Evolutionary conservation across 2,888 invertebrate species (phyloP).

Genomic region (Drosophila phalerata): DNA sequence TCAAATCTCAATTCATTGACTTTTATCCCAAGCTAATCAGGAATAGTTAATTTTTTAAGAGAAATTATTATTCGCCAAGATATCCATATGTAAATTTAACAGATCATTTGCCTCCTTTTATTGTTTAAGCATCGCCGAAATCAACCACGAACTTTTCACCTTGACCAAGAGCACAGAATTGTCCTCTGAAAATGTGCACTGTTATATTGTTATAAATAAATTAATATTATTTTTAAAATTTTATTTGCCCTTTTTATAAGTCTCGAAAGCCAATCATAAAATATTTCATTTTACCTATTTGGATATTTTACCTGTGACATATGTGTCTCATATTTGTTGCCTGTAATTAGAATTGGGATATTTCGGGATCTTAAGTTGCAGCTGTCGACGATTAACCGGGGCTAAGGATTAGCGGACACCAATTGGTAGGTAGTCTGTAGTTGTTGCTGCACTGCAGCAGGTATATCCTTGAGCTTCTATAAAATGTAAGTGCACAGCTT

Average conservation of each 20-base stretch:
- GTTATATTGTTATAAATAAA: conserved; percentile 13
- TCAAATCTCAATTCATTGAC: background rate
- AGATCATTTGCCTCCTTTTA: background rate
- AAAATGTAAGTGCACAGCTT: conserved; percentile 26
- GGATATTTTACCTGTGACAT: conserved; percentile 32
- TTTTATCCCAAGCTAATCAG: background rate
- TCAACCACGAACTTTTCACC: background rate
- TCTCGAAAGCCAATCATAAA: conserved; percentile 1
- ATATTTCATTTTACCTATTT: background rate
- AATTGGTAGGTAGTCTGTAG: conserved; percentile 60
- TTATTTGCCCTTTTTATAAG: background rate
- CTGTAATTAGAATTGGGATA: conserved; percentile 24
- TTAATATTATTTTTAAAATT: background rate
- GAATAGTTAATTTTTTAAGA: background rate
- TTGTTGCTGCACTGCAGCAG: conserved; percentile 25
- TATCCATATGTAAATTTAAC: background rate
- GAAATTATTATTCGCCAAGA: background rate
- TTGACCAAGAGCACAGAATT: conserved; percentile 5
- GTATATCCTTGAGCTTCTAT: conserved; percentile 48
- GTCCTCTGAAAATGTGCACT: background rate
- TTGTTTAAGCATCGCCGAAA: background rate
- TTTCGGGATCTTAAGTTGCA: conserved; percentile 15
- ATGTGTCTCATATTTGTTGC: conserved; percentile 17
- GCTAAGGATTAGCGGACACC: conserved; percentile 16
- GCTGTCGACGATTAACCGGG: conserved; percentile 46